These are phyloP conservation scores for Pherbina coryleti DNA, from an alignment of 2,888 invertebrate species.

Conservation along the genomic window DNA sequence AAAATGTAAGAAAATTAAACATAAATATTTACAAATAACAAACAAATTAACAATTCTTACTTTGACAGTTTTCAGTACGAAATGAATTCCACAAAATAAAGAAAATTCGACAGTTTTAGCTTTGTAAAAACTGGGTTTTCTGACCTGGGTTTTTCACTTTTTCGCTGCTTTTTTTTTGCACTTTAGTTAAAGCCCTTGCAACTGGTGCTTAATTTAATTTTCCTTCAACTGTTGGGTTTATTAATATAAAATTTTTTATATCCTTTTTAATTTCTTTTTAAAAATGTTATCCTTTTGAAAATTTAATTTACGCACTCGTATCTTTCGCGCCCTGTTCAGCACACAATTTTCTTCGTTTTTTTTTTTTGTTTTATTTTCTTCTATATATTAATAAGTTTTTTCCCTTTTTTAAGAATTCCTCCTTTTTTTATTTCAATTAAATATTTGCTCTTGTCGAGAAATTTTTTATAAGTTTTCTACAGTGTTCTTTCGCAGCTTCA, in stretches of 20 bases:
- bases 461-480: background rate
- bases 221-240: too few relatives aligned
- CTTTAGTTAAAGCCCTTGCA: too few relatives aligned
- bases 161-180: too few relatives aligned
- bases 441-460: background rate
- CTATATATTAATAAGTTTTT: background rate
- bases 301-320: background rate
- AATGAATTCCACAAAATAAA: background rate
- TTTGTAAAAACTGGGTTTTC: too few relatives aligned
- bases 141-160: too few relatives aligned
- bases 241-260: too few relatives aligned
- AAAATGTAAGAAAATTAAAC: background rate
- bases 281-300: background rate
- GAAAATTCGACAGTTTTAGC: background rate
- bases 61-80: background rate
- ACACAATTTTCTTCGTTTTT: background rate
- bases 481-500: conserved; percentile 14
- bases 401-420: background rate
- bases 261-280: too few relatives aligned
- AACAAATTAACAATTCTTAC: background rate
- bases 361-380: too few relatives aligned
- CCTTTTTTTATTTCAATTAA: conserved; percentile 7
- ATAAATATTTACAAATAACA: background rate
- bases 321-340: background rate
- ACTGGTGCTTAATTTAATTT: too few relatives aligned